Evolutionary conservation across 2,113 vertebrate species (phyloP).

Genomic region (Callipepla squamata): DNA sequence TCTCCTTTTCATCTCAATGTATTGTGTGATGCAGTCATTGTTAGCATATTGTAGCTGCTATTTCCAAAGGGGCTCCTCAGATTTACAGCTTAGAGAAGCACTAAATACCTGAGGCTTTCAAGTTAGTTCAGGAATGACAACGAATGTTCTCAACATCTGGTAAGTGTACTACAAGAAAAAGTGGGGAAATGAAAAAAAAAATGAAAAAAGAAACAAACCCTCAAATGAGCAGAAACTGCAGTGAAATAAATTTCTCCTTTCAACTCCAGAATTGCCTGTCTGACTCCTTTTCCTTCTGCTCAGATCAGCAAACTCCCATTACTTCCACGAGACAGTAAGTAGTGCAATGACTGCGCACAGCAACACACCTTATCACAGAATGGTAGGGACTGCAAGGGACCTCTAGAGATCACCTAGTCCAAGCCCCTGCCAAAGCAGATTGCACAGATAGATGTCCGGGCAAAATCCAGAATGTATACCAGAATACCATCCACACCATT

Average conservation of each 20-base stretch:
- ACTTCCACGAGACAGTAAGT: not conserved
- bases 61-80: constrained; percentile 63
- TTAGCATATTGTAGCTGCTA: constrained; percentile 50
- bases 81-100: constrained; percentile 37
- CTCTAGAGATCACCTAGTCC: too few relatives aligned
- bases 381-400: too few relatives aligned
- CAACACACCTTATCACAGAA: not conserved
- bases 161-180: not conserved
- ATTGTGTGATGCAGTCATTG: constrained; percentile 51
- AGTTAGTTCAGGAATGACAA: not conserved
- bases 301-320: not conserved
- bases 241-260: not conserved
- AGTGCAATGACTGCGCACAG: not conserved
- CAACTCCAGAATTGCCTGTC: not conserved
- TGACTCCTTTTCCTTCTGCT: not conserved
- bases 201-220: not conserved
- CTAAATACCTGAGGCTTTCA: constrained; percentile 22
- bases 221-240: not conserved
- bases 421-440: too few relatives aligned
- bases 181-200: too few relatives aligned
- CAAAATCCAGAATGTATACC: too few relatives aligned
- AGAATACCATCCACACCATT: too few relatives aligned
- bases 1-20: constrained; percentile 6
- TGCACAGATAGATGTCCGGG: too few relatives aligned
- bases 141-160: constrained; percentile 1